Evolutionary conservation across 2,888 invertebrate genomes (phyloP), one percentile per base, ranked within the genome.

Genomic region (Cosmia trapezina): DNA sequence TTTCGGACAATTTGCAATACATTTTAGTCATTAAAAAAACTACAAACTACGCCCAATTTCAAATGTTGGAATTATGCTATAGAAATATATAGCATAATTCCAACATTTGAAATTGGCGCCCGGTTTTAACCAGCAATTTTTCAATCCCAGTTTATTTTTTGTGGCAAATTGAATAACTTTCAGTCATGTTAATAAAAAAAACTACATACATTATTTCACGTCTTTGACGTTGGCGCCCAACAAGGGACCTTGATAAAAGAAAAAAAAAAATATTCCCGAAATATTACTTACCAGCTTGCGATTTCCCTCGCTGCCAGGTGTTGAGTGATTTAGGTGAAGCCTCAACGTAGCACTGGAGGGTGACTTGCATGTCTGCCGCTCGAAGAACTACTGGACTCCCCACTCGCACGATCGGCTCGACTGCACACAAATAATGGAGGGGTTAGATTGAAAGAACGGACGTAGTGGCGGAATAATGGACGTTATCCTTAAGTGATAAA

Each of bases 301-400:
- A 91, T 83, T 94, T 95, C 57, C 94, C 95, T 14, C 94, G 89
- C 74, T 96, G 95, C 98, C 98, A 99, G 83, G 97, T 98, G 93
- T 98, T 98, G 92, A 98, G 97, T 47, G 98, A 97, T 91, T 97
- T 98, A 51, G 98, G 98, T 70, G 98, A 98, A 17, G 98, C 98
- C 92, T 99, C 98, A 43, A 98, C 98, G 94, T 97, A 97, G 93
- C 98, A 99, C 91, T 98, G 98, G 80, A 99, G 96, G 64, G 97
- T 97, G 49, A 98, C 98, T 93, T 98, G 97, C 93, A 97, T 97
- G 85, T 98, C 98, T 65, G 97, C 96, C 41, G 98, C 98, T 12
- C 98, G 98, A 75, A 98, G 97, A 73, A 98, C 98, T 87, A 98
- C 97, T 93, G 98, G 98, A 95, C 98, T 98, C 74, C 97, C 97